Evolutionary conservation across 2,113 vertebrate species (phyloP).

Genomic region (Hemicordylus capensis): DNA sequence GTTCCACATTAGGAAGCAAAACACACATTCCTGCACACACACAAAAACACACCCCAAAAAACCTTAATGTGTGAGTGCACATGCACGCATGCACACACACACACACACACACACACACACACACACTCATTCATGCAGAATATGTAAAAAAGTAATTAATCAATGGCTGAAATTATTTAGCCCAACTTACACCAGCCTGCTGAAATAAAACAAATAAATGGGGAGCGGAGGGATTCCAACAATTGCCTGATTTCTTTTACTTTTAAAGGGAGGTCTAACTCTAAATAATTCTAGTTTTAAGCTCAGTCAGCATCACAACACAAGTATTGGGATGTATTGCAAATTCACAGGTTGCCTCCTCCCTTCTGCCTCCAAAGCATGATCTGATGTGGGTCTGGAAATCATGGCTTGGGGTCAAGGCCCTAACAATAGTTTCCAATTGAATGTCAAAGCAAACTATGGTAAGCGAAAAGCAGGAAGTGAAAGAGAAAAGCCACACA

Average conservation of each 20-base stretch:
- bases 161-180: not conserved
- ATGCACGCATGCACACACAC: too few relatives aligned
- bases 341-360: not conserved
- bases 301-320: not conserved
- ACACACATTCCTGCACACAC: not conserved
- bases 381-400: not conserved
- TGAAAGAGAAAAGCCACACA: not conserved
- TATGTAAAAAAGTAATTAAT: not conserved
- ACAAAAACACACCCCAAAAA: too few relatives aligned
- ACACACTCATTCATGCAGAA: too few relatives aligned
- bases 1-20: constrained; percentile 3
- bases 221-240: not conserved
- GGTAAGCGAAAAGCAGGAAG: not conserved
- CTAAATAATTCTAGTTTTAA: not conserved
- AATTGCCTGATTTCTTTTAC: not conserved
- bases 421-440: not conserved
- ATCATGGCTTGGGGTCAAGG: not conserved
- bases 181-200: not conserved
- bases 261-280: not conserved
- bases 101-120: too few relatives aligned
- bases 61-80: accelerated
- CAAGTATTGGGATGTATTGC: not conserved
- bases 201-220: not conserved
- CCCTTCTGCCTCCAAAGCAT: not conserved
- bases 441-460: not conserved